Conservation (phyloP, 2,888 invertebrate genomes). For the Dasypolia templi region DNA sequence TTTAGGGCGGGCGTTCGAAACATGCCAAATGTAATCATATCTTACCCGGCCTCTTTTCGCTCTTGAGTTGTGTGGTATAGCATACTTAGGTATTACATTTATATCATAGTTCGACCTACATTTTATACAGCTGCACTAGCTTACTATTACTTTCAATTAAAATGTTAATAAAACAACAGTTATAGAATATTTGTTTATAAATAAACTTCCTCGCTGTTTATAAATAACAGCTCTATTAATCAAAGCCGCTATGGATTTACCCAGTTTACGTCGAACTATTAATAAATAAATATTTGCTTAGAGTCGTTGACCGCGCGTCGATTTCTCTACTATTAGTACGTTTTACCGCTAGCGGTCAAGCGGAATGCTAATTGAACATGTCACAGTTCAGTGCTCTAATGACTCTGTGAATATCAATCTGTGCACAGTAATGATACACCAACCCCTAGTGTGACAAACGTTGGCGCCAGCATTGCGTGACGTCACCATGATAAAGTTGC, state of each 20-base stretch:
- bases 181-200: not conserved
- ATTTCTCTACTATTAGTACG: slow-evolving; percentile 70
- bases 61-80: not conserved
- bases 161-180: not conserved
- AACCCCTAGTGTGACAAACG: slow-evolving; percentile 33
- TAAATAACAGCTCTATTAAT: slow-evolving; percentile 14
- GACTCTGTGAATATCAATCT: slow-evolving; percentile 74
- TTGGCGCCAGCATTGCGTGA: slow-evolving; percentile 46
- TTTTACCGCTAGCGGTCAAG: slow-evolving; percentile 74
- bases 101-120: not conserved
- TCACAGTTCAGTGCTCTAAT: slow-evolving; percentile 87
- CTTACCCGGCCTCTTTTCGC: no score
- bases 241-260: slow-evolving; percentile 29
- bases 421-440: slow-evolving; percentile 58
- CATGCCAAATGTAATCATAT: no score
- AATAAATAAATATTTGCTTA: slow-evolving; percentile 40
- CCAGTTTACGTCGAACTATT: slow-evolving; percentile 22
- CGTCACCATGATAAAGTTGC: not conserved
- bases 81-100: not conserved
- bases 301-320: slow-evolving; percentile 58
- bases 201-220: not conserved
- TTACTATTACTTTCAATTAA: not conserved
- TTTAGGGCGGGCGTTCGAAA: slow-evolving; percentile 42
- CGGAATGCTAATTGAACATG: slow-evolving; percentile 76
- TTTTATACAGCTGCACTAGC: not conserved